Percentiles rank a stretch among this genome's conserved stretches.
phyloP scores from a whole-genome alignment of 1,140 invertebrate species.

The Ceratosolen fusciceps region DNA sequence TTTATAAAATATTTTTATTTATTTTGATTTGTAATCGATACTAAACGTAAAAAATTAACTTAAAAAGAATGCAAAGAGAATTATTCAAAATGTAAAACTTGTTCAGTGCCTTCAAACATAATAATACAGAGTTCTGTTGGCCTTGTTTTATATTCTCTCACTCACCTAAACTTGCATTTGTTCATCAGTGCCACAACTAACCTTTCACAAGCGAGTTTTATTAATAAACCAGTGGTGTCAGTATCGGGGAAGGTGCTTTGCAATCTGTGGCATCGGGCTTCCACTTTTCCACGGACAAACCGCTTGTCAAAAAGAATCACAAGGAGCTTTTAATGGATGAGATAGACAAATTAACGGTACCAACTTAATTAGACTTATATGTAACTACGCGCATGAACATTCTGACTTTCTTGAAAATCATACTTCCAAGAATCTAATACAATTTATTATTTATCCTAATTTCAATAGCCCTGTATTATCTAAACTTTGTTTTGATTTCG shows the following conservation, averaged over 20 bases:
- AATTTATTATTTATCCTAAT: too few species aligned
- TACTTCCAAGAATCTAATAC: too few species aligned
- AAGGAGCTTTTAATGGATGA: constrained; percentile 67
- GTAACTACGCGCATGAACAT: not conserved
- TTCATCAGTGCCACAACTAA: too few species aligned
- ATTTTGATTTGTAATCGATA: too few species aligned
- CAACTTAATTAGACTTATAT: not conserved
- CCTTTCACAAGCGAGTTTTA: constrained; percentile 40
- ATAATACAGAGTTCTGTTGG: not conserved
- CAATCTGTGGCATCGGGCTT: not conserved
- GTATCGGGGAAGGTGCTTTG: constrained; percentile 51
- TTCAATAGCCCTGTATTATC: too few species aligned
- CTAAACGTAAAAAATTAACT: too few species aligned
- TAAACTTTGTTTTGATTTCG: too few species aligned
- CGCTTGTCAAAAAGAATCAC: constrained; percentile 53
- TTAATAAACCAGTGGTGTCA: constrained; percentile 37
- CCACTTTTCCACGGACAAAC: constrained; percentile 46
- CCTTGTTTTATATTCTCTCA: not conserved
- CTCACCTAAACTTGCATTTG: too few species aligned
- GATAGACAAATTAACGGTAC: constrained; percentile 62
- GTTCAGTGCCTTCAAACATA: not conserved
- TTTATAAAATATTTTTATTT: too few species aligned
- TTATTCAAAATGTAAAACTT: not conserved
- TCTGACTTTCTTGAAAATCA: not conserved
- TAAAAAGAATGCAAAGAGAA: not conserved